Evolutionary conservation across 2,888 invertebrate genomes (phyloP).

Genomic region (Apodemia zela): DNA sequence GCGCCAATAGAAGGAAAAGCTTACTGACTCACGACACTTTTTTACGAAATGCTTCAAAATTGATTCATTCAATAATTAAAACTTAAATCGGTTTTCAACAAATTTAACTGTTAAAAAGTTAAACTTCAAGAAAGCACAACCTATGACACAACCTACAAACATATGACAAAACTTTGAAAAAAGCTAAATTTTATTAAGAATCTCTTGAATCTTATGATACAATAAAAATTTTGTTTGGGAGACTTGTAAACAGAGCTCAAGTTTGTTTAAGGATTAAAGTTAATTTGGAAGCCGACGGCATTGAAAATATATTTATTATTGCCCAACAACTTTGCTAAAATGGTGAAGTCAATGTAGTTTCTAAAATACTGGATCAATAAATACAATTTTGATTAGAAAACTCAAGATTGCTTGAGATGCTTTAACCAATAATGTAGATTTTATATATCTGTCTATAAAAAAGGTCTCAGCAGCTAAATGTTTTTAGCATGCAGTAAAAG

Average conservation of each 20-base stretch:
- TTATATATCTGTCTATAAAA: slow-evolving; percentile 88
- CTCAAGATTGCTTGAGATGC: slow-evolving; percentile 71
- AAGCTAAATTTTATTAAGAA: slow-evolving; percentile 60
- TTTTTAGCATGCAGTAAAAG: slow-evolving; percentile 88
- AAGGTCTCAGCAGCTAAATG: slow-evolving; percentile 91
- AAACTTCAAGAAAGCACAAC: too few species aligned
- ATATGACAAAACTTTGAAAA: slow-evolving; percentile 62
- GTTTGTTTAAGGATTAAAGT: slow-evolving; percentile 51
- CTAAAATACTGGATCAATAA: slow-evolving; percentile 62
- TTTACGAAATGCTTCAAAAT: too few species aligned
- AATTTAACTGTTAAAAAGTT: too few species aligned
- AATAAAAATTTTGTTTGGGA: slow-evolving; percentile 56
- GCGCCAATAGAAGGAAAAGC: too few species aligned
- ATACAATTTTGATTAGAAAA: slow-evolving; percentile 60
- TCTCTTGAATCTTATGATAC: slow-evolving; percentile 53
- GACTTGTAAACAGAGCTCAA: slow-evolving; percentile 63
- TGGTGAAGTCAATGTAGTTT: slow-evolving; percentile 65
- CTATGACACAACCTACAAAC: too few species aligned
- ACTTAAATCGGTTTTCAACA: too few species aligned
- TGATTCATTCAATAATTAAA: too few species aligned
- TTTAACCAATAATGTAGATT: slow-evolving; percentile 90
- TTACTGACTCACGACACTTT: too few species aligned
- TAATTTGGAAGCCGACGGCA: slow-evolving; percentile 54
- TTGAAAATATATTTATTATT: slow-evolving; percentile 68
- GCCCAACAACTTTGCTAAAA: slow-evolving; percentile 68